Conservation (phyloP, 2,113 vertebrate genomes). For the Leptosomus discolor region DNA sequence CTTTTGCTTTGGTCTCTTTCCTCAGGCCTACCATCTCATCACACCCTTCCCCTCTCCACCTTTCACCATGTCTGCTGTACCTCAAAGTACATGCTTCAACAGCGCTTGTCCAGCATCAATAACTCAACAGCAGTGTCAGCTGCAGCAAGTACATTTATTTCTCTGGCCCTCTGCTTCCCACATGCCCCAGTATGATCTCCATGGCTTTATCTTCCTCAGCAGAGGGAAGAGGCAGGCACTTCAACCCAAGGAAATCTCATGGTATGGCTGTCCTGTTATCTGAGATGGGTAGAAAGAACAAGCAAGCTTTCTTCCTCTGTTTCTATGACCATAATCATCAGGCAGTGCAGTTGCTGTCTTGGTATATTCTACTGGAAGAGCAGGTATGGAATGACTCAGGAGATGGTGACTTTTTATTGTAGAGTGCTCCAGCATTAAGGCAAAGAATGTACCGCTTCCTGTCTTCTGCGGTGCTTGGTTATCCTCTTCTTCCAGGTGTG, state of each 20-base stretch:
- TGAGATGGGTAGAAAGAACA: background rate
- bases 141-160: background rate
- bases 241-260: background rate
- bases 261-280: background rate
- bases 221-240: background rate
- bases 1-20: background rate
- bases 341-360: background rate
- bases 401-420: background rate
- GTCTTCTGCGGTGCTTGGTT: background rate
- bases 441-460: background rate
- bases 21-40: background rate
- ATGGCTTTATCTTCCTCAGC: background rate
- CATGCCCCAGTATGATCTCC: background rate
- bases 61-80: background rate
- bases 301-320: background rate
- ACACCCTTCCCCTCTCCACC: background rate
- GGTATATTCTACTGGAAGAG: background rate
- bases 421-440: background rate
- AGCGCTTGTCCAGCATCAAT: rapidly evolving
- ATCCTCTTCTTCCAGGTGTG: background rate
- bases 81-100: background rate
- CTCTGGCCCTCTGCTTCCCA: background rate
- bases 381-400: background rate
- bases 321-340: background rate
- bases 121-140: background rate